Conservation (phyloP, 2,888 invertebrate species). For the Trichogramma evanescens region DNA sequence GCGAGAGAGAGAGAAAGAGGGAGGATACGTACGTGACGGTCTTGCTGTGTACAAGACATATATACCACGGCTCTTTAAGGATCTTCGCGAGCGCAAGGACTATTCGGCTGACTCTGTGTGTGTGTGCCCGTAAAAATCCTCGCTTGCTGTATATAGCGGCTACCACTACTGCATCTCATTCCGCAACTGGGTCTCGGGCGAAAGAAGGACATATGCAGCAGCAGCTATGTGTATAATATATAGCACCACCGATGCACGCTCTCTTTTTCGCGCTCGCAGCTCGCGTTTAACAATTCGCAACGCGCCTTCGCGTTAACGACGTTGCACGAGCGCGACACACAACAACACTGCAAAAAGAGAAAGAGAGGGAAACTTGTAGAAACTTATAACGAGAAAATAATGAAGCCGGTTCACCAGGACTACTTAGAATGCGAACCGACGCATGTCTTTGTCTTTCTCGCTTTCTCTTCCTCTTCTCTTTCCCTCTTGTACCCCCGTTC, state of each 20-base stretch:
- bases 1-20: too few relatives aligned
- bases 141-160: too few relatives aligned
- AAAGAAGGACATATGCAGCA: background rate
- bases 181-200: too few relatives aligned
- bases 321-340: slow-evolving; percentile 34
- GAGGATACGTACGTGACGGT: too few relatives aligned
- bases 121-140: too few relatives aligned
- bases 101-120: too few relatives aligned
- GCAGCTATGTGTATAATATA: background rate
- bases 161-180: too few relatives aligned
- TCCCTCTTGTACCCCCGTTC: background rate
- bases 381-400: slow-evolving; percentile 48
- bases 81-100: too few relatives aligned
- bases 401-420: slow-evolving; percentile 44
- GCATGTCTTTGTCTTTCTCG: slow-evolving; percentile 17
- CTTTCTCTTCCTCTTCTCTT: background rate
- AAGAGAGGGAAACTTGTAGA: slow-evolving; percentile 37
- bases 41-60: too few relatives aligned
- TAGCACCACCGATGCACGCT: background rate
- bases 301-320: slow-evolving; percentile 44
- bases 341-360: slow-evolving; percentile 34
- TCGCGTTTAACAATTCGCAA: slow-evolving; percentile 42
- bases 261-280: slow-evolving; percentile 19
- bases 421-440: slow-evolving; percentile 43
- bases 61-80: too few relatives aligned